Conservation (phyloP, 1,140 invertebrate species). For the Microplitis demolitor region DNA sequence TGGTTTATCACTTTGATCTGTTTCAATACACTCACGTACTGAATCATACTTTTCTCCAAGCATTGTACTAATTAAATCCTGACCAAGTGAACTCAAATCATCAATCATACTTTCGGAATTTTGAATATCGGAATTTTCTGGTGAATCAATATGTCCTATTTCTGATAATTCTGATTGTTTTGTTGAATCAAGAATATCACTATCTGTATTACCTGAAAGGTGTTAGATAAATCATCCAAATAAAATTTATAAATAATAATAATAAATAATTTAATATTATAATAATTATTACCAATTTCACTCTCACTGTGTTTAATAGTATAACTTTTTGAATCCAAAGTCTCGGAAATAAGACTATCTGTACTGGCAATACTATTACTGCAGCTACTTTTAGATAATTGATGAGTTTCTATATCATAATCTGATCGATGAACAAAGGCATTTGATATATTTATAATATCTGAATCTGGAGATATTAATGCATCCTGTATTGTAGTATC, state of each 20-base stretch:
- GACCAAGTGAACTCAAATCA: slow-evolving; percentile 74
- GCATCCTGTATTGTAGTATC: slow-evolving; percentile 52
- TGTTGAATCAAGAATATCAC: slow-evolving; percentile 54
- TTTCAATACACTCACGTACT: slow-evolving; percentile 50
- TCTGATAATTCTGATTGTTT: slow-evolving; percentile 52
- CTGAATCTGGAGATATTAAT: slow-evolving; percentile 55
- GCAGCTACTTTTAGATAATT: slow-evolving; percentile 40
- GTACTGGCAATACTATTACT: slow-evolving; percentile 52
- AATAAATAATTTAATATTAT: not conserved
- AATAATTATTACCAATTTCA: slow-evolving; percentile 48
- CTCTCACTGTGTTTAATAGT: slow-evolving; percentile 53
- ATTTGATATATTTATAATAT: slow-evolving; percentile 41
- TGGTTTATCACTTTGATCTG: slow-evolving; percentile 56
- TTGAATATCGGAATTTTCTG: slow-evolving; percentile 76
- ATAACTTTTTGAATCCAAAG: slow-evolving; percentile 48
- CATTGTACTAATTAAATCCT: slow-evolving; percentile 70
- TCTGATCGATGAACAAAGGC: slow-evolving; percentile 39
- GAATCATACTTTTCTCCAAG: slow-evolving; percentile 60
- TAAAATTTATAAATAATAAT: slow-evolving; percentile 17
- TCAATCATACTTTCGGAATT: slow-evolving; percentile 78
- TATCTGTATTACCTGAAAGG: slow-evolving; percentile 53
- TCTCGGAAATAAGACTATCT: slow-evolving; percentile 50
- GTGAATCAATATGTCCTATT: slow-evolving; percentile 80
- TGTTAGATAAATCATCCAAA: slow-evolving; percentile 44
- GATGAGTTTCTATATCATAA: slow-evolving; percentile 28